These are phyloP conservation scores for Cheilosia grossa DNA, from an alignment of 2,888 invertebrate genomes.

Conservation along the genomic window DNA sequence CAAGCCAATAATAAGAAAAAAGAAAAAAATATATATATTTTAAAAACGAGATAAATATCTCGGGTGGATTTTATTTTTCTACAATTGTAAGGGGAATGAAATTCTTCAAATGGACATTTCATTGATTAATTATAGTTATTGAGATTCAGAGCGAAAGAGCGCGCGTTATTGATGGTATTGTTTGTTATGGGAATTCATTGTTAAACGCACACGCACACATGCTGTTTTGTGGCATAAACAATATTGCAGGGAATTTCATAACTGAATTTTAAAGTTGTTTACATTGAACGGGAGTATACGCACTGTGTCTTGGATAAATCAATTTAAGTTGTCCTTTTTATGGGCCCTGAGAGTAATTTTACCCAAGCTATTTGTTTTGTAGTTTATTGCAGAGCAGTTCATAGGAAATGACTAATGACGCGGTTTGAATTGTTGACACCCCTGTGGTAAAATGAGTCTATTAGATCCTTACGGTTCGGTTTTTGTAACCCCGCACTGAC, in stretches of 20 bases:
- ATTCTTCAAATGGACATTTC: conserved; percentile 42
- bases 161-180: conserved; percentile 10
- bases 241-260: not conserved
- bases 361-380: no score
- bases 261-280: no score
- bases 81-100: conserved; percentile 27
- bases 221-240: conserved; percentile 19
- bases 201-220: conserved; percentile 9
- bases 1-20: conserved; percentile 13
- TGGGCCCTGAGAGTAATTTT: no score
- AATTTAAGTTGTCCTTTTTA: no score
- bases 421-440: no score
- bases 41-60: conserved; percentile 37
- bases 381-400: no score
- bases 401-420: no score
- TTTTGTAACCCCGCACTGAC: no score
- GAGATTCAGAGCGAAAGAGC: not conserved
- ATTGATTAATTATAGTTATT: conserved; percentile 51
- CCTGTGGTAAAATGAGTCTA: no score
- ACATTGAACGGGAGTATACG: no score
- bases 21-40: conserved; percentile 34
- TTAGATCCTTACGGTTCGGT: no score
- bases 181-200: conserved; percentile 17
- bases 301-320: no score
- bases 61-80: conserved; percentile 22